A percentile compares a stretch with the other conserved stretches of the same genome.
phyloP scores from a whole-genome alignment of 2,113 vertebrate genomes.

The Phycodurus eques region DNA sequence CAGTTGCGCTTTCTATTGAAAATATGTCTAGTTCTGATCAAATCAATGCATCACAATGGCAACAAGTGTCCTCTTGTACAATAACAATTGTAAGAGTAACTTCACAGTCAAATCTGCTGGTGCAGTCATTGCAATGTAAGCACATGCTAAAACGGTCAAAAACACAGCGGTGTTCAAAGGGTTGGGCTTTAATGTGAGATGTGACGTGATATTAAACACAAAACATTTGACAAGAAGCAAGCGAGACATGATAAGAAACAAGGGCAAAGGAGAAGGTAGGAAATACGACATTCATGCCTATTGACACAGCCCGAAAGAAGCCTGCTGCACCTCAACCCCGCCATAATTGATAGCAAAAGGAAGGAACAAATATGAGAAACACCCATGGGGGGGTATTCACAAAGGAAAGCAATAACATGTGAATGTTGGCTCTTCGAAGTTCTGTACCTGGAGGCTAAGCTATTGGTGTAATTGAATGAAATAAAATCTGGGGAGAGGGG shows the following conservation, averaged over 20 bases:
- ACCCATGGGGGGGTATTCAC: conserved; percentile 17
- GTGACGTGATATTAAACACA: conserved; percentile 8
- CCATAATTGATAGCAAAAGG: conserved; percentile 16
- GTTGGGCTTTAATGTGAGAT: background rate
- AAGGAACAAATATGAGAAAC: conserved; percentile 18
- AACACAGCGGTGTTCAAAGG: background rate
- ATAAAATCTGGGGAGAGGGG: conserved; percentile 38
- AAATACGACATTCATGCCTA: conserved; percentile 34
- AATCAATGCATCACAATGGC: background rate
- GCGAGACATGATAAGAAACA: conserved; percentile 21
- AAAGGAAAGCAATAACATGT: conserved; percentile 43
- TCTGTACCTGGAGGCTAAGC: conserved; percentile 34
- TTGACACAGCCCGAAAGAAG: conserved; percentile 35
- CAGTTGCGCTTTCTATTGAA: background rate
- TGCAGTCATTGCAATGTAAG: background rate
- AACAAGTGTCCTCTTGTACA: background rate
- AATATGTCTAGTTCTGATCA: background rate
- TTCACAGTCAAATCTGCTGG: background rate
- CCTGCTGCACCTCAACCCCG: conserved; percentile 26
- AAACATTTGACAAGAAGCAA: conserved; percentile 27
- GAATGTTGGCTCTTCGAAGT: conserved; percentile 24
- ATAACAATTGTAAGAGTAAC: background rate
- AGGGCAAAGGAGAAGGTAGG: conserved; percentile 10
- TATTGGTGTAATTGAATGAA: conserved; percentile 54
- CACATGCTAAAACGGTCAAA: background rate